These are phyloP conservation scores for Diabrotica balteata DNA, from an alignment of 2,888 invertebrate genomes.

Conservation along the genomic window DNA sequence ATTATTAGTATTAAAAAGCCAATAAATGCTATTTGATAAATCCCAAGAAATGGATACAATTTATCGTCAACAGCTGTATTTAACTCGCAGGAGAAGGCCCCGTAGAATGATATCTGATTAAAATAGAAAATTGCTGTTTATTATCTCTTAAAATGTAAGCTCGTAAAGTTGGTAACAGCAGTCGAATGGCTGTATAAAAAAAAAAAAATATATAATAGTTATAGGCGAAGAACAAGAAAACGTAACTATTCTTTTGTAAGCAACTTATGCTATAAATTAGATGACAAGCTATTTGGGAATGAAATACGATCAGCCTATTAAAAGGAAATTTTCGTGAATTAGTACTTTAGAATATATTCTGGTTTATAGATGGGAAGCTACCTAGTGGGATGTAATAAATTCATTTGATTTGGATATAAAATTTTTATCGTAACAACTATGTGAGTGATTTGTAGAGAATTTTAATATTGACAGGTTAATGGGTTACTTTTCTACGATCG, in stretches of 20 bases:
- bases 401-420: conserved; percentile 12
- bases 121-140: conserved; percentile 10
- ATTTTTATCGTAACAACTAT: conserved; percentile 1
- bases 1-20: too few relatives aligned
- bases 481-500: not conserved
- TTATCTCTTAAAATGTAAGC: conserved; percentile 10
- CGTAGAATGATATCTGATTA: conserved; percentile 6
- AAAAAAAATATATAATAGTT: conserved; percentile 15
- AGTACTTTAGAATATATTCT: conserved; percentile 10
- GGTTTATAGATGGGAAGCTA: conserved; percentile 11
- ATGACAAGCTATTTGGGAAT: conserved; percentile 23
- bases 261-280: conserved; percentile 18
- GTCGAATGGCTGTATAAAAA: not conserved
- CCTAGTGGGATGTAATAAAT: conserved; percentile 5
- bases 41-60: not conserved
- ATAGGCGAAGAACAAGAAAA: conserved; percentile 9
- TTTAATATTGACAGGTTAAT: conserved; percentile 6
- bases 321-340: conserved; percentile 21
- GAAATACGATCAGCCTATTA: conserved; percentile 25
- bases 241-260: conserved; percentile 10
- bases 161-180: conserved; percentile 14
- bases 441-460: conserved; percentile 10
- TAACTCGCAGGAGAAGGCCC: not conserved
- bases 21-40: too few relatives aligned
- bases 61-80: conserved; percentile 3